phyloP scores from a whole-genome alignment of 2,797 vertebrate species.

The Anguilla marmorata region DNA sequence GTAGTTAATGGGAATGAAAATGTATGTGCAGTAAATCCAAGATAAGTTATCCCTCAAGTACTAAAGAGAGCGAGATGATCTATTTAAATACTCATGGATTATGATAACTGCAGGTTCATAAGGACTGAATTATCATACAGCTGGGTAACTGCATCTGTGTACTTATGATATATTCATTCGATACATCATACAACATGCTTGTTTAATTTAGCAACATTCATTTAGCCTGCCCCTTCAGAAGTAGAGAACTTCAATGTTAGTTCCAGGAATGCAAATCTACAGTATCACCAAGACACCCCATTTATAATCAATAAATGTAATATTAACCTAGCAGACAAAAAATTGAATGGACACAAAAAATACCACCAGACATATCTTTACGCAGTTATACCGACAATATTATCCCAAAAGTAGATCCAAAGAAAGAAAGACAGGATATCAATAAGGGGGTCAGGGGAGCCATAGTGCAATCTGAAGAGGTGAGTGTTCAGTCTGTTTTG shows the following conservation, averaged over 20 bases:
- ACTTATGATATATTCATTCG: slow-evolving; percentile 21
- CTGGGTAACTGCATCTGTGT: slow-evolving; percentile 27
- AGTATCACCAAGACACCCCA: neutral
- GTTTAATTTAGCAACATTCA: neutral
- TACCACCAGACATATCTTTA: no score
- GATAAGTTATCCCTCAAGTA: neutral
- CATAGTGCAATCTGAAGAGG: no score
- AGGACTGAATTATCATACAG: slow-evolving; percentile 35
- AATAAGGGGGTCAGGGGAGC: no score
- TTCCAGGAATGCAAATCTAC: neutral
- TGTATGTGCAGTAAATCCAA: neutral
- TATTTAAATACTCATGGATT: slow-evolving; percentile 36
- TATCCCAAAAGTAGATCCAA: no score
- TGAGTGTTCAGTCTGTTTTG: no score
- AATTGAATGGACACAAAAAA: no score
- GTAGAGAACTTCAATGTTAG: neutral
- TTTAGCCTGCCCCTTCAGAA: neutral
- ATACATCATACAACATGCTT: neutral
- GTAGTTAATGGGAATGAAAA: neutral
- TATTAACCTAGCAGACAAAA: neutral
- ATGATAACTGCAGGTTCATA: slow-evolving; percentile 34
- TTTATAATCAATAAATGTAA: neutral
- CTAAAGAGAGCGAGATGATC: slow-evolving; percentile 30
- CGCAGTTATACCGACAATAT: no score
- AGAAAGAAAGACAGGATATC: no score